Evolutionary conservation across 2,888 invertebrate genomes (phyloP).

Genomic region (Elmis aenea): DNA sequence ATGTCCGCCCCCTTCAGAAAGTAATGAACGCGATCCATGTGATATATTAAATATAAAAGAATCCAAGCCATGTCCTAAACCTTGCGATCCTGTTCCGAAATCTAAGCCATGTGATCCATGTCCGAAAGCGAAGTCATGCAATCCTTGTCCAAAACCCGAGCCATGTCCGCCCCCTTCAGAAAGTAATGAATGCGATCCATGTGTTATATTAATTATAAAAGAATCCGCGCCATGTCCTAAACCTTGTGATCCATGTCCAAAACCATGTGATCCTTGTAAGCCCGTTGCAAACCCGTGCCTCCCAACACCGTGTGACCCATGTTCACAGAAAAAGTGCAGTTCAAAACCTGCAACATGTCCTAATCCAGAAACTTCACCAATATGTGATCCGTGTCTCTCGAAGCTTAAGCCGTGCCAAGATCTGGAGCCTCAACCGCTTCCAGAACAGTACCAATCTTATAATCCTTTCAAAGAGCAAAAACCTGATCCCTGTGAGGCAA

Average conservation of each 20-base stretch:
- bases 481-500: no score
- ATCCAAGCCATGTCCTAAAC: background rate
- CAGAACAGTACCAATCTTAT: background rate
- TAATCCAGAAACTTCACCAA: background rate
- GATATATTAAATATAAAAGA: no score
- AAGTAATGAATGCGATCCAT: background rate
- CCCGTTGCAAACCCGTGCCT: no score
- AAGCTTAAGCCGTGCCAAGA: background rate
- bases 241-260: background rate
- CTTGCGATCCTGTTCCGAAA: no score
- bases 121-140: no score
- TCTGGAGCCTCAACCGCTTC: background rate
- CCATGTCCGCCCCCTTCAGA: no score
- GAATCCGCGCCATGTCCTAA: slow-evolving; percentile 1
- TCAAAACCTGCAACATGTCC: background rate
- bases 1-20: no score
- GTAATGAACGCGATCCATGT: no score
- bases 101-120: no score
- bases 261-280: background rate
- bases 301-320: no score
- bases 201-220: no score
- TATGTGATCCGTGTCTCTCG: background rate
- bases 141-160: no score
- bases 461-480: background rate
- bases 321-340: background rate